Base-by-base conservation (phyloP, 2,888 invertebrate genomes). In the Disparrhopalites patrizii region DNA sequence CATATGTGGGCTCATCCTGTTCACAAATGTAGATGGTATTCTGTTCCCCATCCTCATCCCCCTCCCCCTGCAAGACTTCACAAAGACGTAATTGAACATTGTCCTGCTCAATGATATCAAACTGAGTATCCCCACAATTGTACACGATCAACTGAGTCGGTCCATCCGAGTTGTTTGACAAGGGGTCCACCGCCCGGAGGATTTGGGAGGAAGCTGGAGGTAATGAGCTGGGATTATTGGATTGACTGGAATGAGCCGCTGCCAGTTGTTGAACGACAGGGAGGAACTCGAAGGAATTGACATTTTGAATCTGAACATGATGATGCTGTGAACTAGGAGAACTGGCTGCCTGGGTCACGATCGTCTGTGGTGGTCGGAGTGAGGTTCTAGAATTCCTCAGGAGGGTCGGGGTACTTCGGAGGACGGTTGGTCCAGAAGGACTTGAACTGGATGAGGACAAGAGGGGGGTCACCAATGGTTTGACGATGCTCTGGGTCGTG, bases 381-480 rank as follows among this genome's bases (percentile, higher is more conserved):
- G 27, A 25, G 1, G 40, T 38, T 52, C 66, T 61, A 1, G 67
- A 67, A 40, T 69, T 69, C 18, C 69, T 27, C 18, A 70, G 40
- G 3, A 70, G 43, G 25, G 66, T 67, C 1, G 69, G 69, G n/a
- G 55, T 55, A 58, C 23, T 68, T 50, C 66, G 60, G 3, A 56
- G 7, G 8, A 15, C 2, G 1, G 28, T 4, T 18, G 7, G 23
- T 4, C 4, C 13, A 13, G 50, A 50, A 3, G n/a, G n/a, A 40
- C 40, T 10, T 10, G n/a, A n/a, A n/a, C n/a, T n/a, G 8, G 8
- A 7, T 7, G 36, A 36, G 43, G 43, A 43, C 8, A 43, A n/a
- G 28, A 50, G 36, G 3, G 27, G 47, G n/a, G 57, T 25, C 5
- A 38, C 50, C 8, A 64, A 15, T 1, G 64, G 57, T 31, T 64